Conservation (phyloP, 2,888 invertebrate genomes). For the Endotricha flammealis region DNA sequence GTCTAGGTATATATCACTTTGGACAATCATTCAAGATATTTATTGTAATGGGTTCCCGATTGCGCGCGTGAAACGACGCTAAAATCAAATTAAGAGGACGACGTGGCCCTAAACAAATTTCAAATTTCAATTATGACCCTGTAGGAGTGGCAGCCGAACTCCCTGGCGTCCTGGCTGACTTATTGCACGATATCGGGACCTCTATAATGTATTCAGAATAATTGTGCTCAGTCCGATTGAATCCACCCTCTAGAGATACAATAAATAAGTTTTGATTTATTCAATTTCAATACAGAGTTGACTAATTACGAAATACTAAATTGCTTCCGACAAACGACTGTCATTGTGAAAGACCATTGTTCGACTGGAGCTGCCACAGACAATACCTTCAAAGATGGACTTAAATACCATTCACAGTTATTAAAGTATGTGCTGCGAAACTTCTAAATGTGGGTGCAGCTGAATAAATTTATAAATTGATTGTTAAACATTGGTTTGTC, state of each 20-base stretch:
- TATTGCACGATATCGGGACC: conserved; percentile 54
- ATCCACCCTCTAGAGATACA: conserved; percentile 45
- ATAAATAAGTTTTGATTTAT: conserved; percentile 36
- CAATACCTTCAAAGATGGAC: neutral
- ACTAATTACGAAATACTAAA: conserved; percentile 8
- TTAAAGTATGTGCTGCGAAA: neutral
- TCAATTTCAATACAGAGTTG: conserved; percentile 17
- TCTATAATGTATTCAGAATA: conserved; percentile 70
- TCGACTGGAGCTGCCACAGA: neutral
- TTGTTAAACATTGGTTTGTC: too few species aligned
- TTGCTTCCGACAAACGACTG: conserved; percentile 12
- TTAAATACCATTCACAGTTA: conserved; percentile 1
- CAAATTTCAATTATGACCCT: conserved; percentile 72
- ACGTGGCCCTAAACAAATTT: conserved; percentile 74
- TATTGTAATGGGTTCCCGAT: conserved; percentile 55
- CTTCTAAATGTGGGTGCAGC: too few species aligned
- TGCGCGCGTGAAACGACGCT: conserved; percentile 48
- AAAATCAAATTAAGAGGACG: conserved; percentile 67
- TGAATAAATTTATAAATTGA: too few species aligned
- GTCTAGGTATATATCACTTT: too few species aligned
- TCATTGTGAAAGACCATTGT: conserved; percentile 8
- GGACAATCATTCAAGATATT: too few species aligned
- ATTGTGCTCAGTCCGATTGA: conserved; percentile 55
- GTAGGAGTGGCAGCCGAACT: conserved; percentile 48
- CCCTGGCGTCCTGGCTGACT: conserved; percentile 62